phyloP scores from a whole-genome alignment of 1,140 invertebrate species.

The silkworm (Bombyx mori) region DNA sequence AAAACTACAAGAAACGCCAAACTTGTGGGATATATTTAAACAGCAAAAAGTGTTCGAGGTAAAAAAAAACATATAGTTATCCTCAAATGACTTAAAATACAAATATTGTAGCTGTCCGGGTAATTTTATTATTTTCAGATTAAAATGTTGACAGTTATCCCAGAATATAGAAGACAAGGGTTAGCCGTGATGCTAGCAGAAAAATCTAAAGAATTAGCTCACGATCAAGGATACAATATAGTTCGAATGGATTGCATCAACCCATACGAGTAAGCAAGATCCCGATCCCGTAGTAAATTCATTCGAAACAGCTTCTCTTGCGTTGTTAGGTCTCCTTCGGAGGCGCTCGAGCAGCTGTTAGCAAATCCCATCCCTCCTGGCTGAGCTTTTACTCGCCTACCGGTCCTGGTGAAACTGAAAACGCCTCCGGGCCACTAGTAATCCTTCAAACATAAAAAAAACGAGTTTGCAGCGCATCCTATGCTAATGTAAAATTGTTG shows the following conservation, averaged over 20 bases:
- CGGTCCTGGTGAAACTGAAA: no score
- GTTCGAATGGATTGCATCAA: conserved; percentile 57
- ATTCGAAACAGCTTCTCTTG: no score
- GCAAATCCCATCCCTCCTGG: no score
- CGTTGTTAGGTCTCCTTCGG: no score
- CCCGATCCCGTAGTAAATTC: no score
- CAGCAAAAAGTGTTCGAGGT: conserved; percentile 53
- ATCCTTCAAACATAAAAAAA: no score
- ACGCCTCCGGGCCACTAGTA: no score
- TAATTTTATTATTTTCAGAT: conserved; percentile 30
- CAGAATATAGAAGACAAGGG: conserved; percentile 45
- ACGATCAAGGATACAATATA: conserved; percentile 39
- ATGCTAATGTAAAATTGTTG: no score
- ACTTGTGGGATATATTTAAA: conserved; percentile 50
- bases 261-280: conserved; percentile 37
- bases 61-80: conserved; percentile 3
- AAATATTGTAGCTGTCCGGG: background rate
- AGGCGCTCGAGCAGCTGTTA: no score
- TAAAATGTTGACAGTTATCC: conserved; percentile 50
- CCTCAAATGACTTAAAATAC: background rate
- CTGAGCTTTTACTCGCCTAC: no score
- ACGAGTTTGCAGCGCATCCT: no score
- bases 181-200: conserved; percentile 35
- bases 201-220: conserved; percentile 28
- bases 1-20: conserved; percentile 53